phyloP scores from a whole-genome alignment of 2,113 vertebrate genomes.

The Esox niger region DNA sequence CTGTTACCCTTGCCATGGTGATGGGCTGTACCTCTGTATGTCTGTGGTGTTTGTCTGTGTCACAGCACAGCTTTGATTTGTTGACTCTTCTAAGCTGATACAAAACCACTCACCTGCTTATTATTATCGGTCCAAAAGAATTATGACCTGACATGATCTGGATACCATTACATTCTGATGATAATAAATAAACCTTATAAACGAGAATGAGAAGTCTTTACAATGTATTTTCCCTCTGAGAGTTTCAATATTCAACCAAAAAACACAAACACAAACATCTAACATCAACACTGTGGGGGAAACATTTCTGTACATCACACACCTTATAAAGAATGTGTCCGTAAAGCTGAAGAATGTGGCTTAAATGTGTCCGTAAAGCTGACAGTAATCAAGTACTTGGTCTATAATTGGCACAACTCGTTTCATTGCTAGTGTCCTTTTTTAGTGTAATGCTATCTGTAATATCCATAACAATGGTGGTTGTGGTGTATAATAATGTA shows the following conservation, averaged over 20 bases:
- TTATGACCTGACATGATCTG: conserved; percentile 37
- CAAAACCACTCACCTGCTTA: conserved; percentile 22
- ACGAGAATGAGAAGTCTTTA: conserved; percentile 28
- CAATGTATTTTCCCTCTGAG: conserved; percentile 16
- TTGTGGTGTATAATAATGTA: no score
- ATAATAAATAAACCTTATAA: conserved; percentile 45
- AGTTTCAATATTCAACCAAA: neutral
- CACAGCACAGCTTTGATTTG: neutral
- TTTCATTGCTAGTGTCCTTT: no score
- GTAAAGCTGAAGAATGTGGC: no score
- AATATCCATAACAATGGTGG: no score
- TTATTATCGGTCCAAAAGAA: conserved; percentile 23
- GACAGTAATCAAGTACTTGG: no score
- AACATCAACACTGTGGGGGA: no score
- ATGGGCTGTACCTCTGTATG: neutral
- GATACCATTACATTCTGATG: conserved; percentile 36
- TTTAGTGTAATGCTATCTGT: no score
- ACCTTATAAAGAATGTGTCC: no score
- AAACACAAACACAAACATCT: neutral
- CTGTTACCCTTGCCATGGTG: neutral
- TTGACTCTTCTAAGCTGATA: conserved; percentile 4
- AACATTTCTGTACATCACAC: no score
- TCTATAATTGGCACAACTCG: no score
- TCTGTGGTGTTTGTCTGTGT: conserved; percentile 12
- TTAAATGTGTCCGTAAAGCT: no score